Base-by-base conservation (phyloP, 2,113 vertebrate genomes). In the Nannospalax galili region DNA sequence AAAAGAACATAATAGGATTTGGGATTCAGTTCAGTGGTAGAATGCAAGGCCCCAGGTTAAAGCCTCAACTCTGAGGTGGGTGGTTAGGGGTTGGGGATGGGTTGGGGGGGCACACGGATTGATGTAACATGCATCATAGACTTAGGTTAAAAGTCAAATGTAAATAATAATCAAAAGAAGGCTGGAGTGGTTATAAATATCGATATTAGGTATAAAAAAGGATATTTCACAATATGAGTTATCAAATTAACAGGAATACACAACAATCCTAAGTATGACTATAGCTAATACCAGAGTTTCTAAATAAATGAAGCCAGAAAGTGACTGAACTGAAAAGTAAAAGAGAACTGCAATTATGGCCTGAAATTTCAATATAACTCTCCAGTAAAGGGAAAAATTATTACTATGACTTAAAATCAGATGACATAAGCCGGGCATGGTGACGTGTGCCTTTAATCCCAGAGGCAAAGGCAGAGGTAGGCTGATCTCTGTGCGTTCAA, bases 291-390 rank as follows among this genome's bases (percentile, higher is more conserved):
- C 11, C 8, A 65, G 74, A 87, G 42, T 91, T 90, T 90, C 80
- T 75, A 96, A 75, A 81, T 70, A 84, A 7, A 42, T 69, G 35
- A 92, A 92, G 58, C 28, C 80, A 72, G 79, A 90, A 73, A 52
- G 1, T 35, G n/a, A 87, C 37, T 69, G 22, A 75, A 69, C 4
- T 22, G 74, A 67, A 87, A n/a, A 58, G 40, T 75, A 2, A 67
- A 84, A 67, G 58, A 79, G 60, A 40, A 16, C 35, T 20, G 69
- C 7, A 58, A 73, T 48, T 82, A 65, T 35, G 70, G 45, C 4
- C 37, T 52, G 67, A 85, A 69, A 90, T 67, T 86, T 84, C 67
- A 85, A 90, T 4, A 75, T 17, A 42, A 48, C 12, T 86, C 32
- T 72, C 45, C 3, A 82, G 69, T 14, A 58, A 52, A 74, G 22